Base-by-base conservation (phyloP, 2,113 vertebrate species). In the Patagioenas fasciata region DNA sequence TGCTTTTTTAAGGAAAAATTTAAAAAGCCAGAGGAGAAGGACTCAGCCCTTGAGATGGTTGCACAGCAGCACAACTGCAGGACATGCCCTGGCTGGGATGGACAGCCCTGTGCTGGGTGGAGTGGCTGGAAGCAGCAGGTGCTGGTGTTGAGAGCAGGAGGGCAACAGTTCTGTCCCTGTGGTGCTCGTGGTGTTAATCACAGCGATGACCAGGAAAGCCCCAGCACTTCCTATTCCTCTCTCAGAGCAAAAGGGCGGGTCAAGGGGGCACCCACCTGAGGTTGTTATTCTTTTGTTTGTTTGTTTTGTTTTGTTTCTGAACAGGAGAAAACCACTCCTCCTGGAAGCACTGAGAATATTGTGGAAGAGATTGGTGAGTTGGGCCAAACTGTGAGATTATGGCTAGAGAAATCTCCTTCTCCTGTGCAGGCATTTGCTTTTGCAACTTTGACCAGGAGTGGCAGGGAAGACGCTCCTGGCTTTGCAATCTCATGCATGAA, bases 281-380 rank as follows among this genome's bases (percentile, higher is more conserved):
- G 50, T 47, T 38, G 32, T 90, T 80, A 65, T 53, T 84, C 38
- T 94, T 47, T 51, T 75, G 42, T 47, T 80, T 82, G 71, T 88
- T 84, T 85, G 70, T 67, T 93, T 84, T 62, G 31, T 80, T 87
- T 93, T 89, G 72, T 93, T 93, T 91, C 81, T 79, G 88, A 95
- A 73, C 69, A 97, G 96, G 95, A 92, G 57, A 96, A 92, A 88
- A 51, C 28, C 14, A 69, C 80, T 91, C 85, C 87, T 67, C 53
- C 87, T 93, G 81, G 78, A 65, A 93, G 84, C 79, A 90, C 93
- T 65, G 95, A 93, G 64, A 94, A 89, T 85, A 94, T 96, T 84
- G 74, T 81, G 82, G 95, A 95, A 94, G 96, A 97, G 82, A 94
- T 88, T 75, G 96, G 96, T 96, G 87, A 96, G 97, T 97, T 42